Base-by-base conservation (phyloP, 2,888 invertebrate genomes). In the Caenorhabditis imperialis region DNA sequence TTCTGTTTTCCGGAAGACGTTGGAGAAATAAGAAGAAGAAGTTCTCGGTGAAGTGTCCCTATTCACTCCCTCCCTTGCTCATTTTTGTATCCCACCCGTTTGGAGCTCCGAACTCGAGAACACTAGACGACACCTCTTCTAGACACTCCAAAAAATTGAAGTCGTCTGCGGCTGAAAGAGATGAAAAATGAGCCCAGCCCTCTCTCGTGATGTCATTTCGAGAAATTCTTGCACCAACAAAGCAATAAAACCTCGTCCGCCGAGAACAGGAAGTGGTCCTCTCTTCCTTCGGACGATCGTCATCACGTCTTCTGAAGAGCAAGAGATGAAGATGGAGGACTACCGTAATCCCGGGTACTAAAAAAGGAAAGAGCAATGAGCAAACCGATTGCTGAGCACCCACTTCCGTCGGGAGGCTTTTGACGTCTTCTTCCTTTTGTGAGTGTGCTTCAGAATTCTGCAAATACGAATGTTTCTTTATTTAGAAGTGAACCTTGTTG, bases 281-380 rank as follows among this genome's bases (percentile, higher is more conserved):
- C 30, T 30, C 10, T 30, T 6, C 30, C 10, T 10, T 30, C 10
- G 6, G 10, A 30, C 7, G 40, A 48, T 20, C 38, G 47, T 20
- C 37, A 58, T 16, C 37, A 47, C 53, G 53, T 62, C 25, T 37
- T 51, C 51, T 35, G 27, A 33, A 55, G 55, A 20, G 25, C 3
- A 35, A 35, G 47, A 50, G 53, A 45, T 35, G n/a, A 63, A 22
- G 27, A 63, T 35, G 63, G 40, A 44, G 27, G 16, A 30, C 20
- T 67, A 67, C 67, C 22, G 57, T 67, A 67, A 67, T 57, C 67
- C 57, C 18, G 12, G 10, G n/a, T n/a, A 33, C 50, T 50, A 51
- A 62, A 53, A 62, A 53, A 35, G 53, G 53, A 61, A 50, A 25
- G 63, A 65, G 55, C 65, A 55, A 55, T 37, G 62, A 54, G 47